Evolutionary conservation across 2,888 invertebrate species (phyloP), one percentile per base, ranked within the genome.

Genomic region (Malachius bipustulatus): DNA sequence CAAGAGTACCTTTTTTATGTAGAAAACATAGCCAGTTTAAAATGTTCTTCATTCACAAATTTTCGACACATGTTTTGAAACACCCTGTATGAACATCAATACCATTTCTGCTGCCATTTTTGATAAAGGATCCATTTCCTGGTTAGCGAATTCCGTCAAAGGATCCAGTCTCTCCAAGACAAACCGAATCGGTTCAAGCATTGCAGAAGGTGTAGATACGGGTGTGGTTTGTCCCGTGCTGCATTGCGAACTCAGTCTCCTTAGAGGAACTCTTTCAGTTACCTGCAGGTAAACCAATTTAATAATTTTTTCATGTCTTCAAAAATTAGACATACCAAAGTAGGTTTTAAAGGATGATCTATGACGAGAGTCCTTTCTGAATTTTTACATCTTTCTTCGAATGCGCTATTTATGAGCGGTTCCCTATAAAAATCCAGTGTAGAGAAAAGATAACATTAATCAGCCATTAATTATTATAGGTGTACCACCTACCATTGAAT

Each of bases 131-230:
- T 79, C 78, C 52, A 74, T 60, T 43, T 74, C 71, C 42, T 70
- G 67, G 34, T 69, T 65, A 2, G 75, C 76, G 60, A 82, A 77
- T 50, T 76, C 75, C 12, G 78, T 78, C 14, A 84, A 60, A 0
- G 84, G 84, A 63, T 84, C 83, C 1, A 72, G 66, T 15, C 81
- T 81, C 54, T 82, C 82, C 3, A 83, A 56, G 16, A 74, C 70
- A 4, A 64, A 57, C 36, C 68, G 59, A 9, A 75, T 49, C 3
- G 72, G 70, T 50, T 75, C 73, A 16, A 70, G 60, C 26, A 67
- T 56, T 38, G 58, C 56, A 8, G 57, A 47, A 28, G 59, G 54
- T 15, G 58, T 55, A 37, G 55, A 47, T 11, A 59, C 46, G 14
- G 65, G 62, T 3, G 69, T 70, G 1, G 70, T 70, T 1, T 70